Conservation (phyloP, 2,113 vertebrate species). For the Hydrolagus affinis region DNA sequence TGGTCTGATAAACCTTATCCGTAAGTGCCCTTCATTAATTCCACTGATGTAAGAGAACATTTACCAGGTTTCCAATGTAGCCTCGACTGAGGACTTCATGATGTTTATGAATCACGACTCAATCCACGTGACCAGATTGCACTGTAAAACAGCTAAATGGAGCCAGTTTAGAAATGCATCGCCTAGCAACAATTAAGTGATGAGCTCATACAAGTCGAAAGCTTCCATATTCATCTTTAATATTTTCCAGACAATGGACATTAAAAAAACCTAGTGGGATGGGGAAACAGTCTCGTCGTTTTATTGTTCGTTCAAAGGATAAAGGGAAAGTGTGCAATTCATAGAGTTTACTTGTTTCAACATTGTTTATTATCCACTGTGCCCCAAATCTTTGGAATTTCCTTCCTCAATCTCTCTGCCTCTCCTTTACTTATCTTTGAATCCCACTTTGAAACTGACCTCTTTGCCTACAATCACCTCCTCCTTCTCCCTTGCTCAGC, state of each 20-base stretch:
- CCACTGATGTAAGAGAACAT: conserved; percentile 22
- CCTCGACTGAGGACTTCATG: background rate
- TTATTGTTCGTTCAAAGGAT: background rate
- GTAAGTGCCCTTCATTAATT: conserved; percentile 28
- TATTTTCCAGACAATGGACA: background rate
- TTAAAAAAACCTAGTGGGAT: background rate
- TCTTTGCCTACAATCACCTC: no score
- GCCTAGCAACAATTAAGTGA: background rate
- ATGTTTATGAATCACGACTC: conserved; percentile 24
- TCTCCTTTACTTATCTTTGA: no score
- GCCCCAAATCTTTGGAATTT: no score
- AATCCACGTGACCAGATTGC: conserved; percentile 1
- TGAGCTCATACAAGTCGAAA: conserved; percentile 23
- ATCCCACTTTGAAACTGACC: no score
- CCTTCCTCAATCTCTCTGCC: no score
- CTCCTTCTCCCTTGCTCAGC: no score
- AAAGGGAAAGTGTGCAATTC: background rate
- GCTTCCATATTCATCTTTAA: background rate
- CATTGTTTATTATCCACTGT: no score
- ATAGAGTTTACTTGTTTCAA: background rate
- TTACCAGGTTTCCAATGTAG: background rate
- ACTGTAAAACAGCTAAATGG: background rate
- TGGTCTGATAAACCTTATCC: conserved; percentile 18
- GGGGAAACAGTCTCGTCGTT: background rate
- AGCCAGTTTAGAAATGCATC: background rate